Conservation (phyloP, 2,113 vertebrate species). For the Micromys minutus region DNA sequence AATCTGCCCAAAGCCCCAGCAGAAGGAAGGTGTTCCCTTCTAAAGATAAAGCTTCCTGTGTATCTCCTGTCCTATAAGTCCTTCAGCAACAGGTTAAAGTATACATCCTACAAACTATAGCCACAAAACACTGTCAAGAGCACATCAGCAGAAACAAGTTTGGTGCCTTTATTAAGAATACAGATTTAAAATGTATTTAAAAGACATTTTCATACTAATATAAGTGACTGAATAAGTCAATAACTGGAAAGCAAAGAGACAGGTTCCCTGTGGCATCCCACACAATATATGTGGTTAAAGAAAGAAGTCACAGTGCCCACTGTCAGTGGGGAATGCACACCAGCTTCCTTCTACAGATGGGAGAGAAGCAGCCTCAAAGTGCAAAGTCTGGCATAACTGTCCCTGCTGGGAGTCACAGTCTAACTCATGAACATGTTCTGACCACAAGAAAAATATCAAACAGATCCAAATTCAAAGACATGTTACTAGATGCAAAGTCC, state of each 20-base stretch:
- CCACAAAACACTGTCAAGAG: not conserved
- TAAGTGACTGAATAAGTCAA: not conserved
- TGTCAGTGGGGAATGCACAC: not conserved
- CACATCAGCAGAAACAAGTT: not conserved
- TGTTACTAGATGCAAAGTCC: not conserved
- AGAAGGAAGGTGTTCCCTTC: not conserved
- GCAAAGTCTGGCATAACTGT: not conserved
- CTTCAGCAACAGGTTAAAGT: not conserved
- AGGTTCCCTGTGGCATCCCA: not conserved
- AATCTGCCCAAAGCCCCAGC: not conserved
- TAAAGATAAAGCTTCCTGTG: not conserved
- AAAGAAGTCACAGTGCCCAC: not conserved
- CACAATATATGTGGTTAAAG: not conserved
- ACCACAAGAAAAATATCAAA: constrained; percentile 13
- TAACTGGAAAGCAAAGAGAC: not conserved
- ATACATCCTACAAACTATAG: not conserved
- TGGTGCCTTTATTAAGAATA: not conserved
- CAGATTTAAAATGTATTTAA: not conserved
- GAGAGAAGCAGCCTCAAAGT: not conserved
- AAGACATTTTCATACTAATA: not conserved
- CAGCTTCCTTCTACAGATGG: not conserved
- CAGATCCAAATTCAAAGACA: not conserved
- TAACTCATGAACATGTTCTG: not conserved
- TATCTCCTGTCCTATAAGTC: not conserved
- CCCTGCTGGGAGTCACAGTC: not conserved